Conservation (phyloP, 2,888 invertebrate genomes). For the Drosophila aldrichi region DNA sequence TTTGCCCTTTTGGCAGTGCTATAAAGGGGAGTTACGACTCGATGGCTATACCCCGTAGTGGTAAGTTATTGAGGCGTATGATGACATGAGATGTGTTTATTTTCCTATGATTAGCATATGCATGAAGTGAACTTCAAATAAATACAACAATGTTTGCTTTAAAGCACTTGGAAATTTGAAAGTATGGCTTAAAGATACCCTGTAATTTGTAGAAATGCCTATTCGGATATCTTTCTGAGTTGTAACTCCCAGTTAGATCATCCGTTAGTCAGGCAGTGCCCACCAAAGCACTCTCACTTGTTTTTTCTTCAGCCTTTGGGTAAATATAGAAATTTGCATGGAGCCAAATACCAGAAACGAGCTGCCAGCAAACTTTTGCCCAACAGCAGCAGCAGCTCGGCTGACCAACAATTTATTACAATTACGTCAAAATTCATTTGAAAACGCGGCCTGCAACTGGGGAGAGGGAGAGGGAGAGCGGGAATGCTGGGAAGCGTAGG, state of each 20-base stretch:
- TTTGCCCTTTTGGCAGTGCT: conserved; percentile 45
- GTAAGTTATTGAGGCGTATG: not conserved
- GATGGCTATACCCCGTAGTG: conserved; percentile 7
- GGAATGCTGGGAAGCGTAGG: not conserved
- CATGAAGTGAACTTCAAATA: not conserved
- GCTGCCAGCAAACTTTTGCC: conserved; percentile 44
- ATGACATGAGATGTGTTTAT: not conserved
- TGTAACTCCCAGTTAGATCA: not conserved
- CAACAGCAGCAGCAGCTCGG: conserved; percentile 35
- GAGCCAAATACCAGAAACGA: conserved; percentile 31
- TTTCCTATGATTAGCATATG: not conserved
- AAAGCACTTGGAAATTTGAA: rapidly evolving
- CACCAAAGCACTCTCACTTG: not conserved
- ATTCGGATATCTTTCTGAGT: not conserved
- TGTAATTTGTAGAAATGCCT: too few relatives aligned
- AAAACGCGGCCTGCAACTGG: conserved; percentile 42
- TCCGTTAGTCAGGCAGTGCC: not conserved
- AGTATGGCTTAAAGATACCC: not conserved
- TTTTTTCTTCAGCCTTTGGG: conserved; percentile 7
- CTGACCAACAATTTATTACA: conserved; percentile 80
- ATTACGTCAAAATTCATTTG: conserved; percentile 81
- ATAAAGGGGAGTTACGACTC: conserved; percentile 8
- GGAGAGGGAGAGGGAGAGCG: not conserved
- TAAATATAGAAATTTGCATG: conserved; percentile 39
- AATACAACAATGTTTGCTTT: not conserved